These are phyloP conservation scores for Podarcis raffonei DNA, from an alignment of 2,113 vertebrate species.

Conservation along the genomic window DNA sequence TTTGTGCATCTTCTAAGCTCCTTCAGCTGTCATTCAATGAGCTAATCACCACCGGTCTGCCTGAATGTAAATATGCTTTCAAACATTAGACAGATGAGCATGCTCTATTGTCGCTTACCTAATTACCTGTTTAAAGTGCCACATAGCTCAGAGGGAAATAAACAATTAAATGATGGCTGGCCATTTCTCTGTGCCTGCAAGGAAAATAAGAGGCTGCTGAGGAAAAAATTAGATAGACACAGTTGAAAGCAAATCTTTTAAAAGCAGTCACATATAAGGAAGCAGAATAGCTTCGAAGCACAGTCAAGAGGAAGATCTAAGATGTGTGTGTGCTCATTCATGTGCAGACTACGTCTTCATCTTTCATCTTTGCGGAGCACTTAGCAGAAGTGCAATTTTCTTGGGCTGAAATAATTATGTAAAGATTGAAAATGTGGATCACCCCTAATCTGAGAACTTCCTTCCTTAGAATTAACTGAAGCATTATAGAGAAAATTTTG, in stretches of 20 bases:
- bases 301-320: neutral
- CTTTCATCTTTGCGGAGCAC: neutral
- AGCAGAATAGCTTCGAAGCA: neutral
- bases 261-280: conserved; percentile 12
- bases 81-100: conserved; percentile 42
- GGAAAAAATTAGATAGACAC: conserved; percentile 1
- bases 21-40: conserved; percentile 30
- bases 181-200: conserved; percentile 1
- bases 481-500: neutral
- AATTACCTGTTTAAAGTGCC: conserved; percentile 47
- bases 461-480: neutral
- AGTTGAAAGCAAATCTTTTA: conserved; percentile 4
- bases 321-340: neutral
- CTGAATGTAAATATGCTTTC: conserved; percentile 22
- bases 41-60: conserved; percentile 10
- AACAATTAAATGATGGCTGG: neutral
- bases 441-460: neutral
- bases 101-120: conserved; percentile 49
- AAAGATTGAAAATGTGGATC: neutral
- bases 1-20: neutral
- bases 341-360: neutral
- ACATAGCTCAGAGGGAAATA: conserved; percentile 29
- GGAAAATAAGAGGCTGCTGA: neutral
- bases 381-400: neutral
- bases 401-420: neutral